phyloP scores from a whole-genome alignment of 2,797 vertebrate species.

The Macropodus opercularis region DNA sequence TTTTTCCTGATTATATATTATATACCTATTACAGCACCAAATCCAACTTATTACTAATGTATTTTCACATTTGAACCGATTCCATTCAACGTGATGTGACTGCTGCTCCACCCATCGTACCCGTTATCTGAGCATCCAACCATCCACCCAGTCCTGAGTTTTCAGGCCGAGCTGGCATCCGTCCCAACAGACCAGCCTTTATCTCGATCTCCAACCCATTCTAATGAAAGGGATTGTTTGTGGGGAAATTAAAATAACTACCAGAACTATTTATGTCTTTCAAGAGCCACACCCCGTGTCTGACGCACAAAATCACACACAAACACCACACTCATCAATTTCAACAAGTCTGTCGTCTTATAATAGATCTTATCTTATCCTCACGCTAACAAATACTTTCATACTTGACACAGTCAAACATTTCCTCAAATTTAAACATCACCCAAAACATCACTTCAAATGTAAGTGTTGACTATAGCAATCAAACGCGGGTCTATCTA shows the following conservation, averaged over 20 bases:
- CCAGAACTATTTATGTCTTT: constrained; percentile 61
- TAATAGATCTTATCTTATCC: constrained; percentile 17
- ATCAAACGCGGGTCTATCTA: neutral
- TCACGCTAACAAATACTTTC: constrained; percentile 25
- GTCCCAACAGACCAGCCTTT: constrained; percentile 49
- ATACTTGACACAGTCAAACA: neutral
- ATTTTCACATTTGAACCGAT: constrained; percentile 5
- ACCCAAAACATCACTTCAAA: neutral
- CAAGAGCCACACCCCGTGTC: constrained; percentile 44
- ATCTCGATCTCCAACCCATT: constrained; percentile 61
- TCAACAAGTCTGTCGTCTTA: constrained; percentile 21
- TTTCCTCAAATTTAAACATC: no score
- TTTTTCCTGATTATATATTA: neutral
- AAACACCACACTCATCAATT: constrained; percentile 5
- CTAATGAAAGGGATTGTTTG: constrained; percentile 67
- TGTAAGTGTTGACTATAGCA: neutral
- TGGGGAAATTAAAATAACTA: constrained; percentile 64
- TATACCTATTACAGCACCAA: neutral
- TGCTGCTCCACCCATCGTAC: constrained; percentile 26
- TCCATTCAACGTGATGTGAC: constrained; percentile 15
- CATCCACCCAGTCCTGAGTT: neutral
- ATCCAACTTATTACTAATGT: neutral
- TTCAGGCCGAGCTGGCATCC: constrained; percentile 5
- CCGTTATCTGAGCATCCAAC: neutral
- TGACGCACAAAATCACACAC: constrained; percentile 41